Evolutionary conservation across 2,113 vertebrate genomes (phyloP).

Genomic region (Orcinus orca): DNA sequence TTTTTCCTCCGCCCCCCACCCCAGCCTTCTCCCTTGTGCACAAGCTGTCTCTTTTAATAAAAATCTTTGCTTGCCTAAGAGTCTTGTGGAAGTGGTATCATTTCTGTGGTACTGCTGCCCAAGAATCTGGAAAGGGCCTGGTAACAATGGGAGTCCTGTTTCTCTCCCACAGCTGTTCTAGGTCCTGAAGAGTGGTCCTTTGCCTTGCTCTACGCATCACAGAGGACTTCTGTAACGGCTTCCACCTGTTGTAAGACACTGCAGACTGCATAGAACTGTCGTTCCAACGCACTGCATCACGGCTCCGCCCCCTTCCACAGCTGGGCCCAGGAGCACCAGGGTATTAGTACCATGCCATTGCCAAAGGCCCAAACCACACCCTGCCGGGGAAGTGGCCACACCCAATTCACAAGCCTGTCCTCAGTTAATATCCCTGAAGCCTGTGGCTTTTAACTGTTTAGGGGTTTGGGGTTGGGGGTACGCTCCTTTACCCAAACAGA

Average conservation of each 20-base stretch:
- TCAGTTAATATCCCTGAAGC: not conserved
- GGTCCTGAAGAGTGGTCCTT: not conserved
- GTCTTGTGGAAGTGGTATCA: not conserved
- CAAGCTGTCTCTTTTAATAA: not conserved
- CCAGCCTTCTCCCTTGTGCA: not conserved
- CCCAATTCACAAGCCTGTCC: not conserved
- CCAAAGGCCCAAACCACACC: not conserved
- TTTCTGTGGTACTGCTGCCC: not conserved
- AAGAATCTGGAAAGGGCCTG: not conserved
- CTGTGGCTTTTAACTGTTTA: not conserved
- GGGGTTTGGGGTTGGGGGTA: not conserved
- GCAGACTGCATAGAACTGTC: not conserved
- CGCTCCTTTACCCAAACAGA: not conserved
- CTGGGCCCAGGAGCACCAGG: too few species aligned
- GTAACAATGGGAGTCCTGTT: not conserved
- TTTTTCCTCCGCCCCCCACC: too few species aligned
- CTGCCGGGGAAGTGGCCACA: not conserved
- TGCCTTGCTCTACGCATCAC: not conserved
- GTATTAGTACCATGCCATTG: not conserved
- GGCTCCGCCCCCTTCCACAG: not conserved
- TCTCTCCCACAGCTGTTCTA: not conserved
- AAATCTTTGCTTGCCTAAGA: not conserved
- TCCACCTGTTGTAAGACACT: not conserved
- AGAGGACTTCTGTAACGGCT: not conserved
- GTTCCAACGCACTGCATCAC: fast-evolving